Evolutionary conservation across 2,797 vertebrate species (phyloP).

Genomic region (Sandelia bainsii): DNA sequence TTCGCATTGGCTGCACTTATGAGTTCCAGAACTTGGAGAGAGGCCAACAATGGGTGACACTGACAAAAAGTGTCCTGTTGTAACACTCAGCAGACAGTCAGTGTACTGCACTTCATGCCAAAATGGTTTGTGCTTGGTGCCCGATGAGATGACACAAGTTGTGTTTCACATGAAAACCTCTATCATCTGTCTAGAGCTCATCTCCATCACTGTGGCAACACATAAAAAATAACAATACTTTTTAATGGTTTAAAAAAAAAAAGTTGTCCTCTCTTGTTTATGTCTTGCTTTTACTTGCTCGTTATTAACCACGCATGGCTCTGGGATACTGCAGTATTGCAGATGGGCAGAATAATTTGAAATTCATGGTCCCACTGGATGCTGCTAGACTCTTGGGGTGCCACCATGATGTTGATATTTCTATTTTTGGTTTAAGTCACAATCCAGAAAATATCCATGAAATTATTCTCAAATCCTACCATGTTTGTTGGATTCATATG

Average conservation of each 20-base stretch:
- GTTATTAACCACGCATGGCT: too few relatives aligned
- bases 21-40: slow-evolving; percentile 36
- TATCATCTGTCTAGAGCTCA: slow-evolving; percentile 1
- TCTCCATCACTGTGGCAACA: neutral
- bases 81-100: slow-evolving; percentile 42
- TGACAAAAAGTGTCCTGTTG: slow-evolving; percentile 43
- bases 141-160: slow-evolving; percentile 22
- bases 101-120: slow-evolving; percentile 29
- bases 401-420: too few relatives aligned
- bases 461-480: too few relatives aligned
- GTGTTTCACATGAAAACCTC: slow-evolving; percentile 20
- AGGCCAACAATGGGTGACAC: slow-evolving; percentile 35
- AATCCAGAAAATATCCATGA: too few relatives aligned
- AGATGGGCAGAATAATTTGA: too few relatives aligned
- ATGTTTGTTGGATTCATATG: too few relatives aligned
- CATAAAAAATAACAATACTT: neutral
- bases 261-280: neutral
- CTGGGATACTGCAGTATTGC: too few relatives aligned
- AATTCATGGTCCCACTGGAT: too few relatives aligned
- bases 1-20: slow-evolving; percentile 56
- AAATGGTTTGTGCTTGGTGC: slow-evolving; percentile 11
- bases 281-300: neutral
- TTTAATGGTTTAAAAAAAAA: slow-evolving; percentile 24
- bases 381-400: too few relatives aligned
- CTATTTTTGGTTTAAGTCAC: too few relatives aligned